These are phyloP conservation scores for Xenotilapia leptura DNA, from an alignment of 2,113 vertebrate genomes.

Conservation along the genomic window DNA sequence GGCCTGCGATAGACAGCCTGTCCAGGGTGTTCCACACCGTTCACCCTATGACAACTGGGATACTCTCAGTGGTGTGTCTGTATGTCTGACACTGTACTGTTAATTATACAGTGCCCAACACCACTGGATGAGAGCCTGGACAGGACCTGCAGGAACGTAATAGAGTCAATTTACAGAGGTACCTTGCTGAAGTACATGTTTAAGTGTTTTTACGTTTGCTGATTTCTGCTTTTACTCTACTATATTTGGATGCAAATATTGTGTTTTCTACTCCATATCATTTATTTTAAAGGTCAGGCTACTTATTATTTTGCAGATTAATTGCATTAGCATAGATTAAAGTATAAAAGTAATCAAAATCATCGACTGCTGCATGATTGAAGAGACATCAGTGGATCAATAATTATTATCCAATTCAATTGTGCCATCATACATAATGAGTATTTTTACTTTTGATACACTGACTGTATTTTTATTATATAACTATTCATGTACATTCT, in stretches of 20 bases:
- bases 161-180: rapidly evolving
- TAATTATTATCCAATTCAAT: background rate
- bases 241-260: background rate
- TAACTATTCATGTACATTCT: background rate
- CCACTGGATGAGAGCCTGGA: background rate
- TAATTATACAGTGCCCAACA: background rate
- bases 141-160: background rate
- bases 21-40: background rate
- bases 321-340: background rate
- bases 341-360: background rate
- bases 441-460: background rate
- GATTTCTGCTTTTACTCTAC: background rate
- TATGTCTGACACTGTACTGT: background rate
- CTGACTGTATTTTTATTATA: background rate
- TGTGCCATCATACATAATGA: background rate
- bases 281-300: background rate
- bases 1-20: background rate
- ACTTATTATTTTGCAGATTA: background rate
- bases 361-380: background rate
- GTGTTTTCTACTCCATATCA: background rate
- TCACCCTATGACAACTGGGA: background rate
- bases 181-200: background rate
- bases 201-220: background rate
- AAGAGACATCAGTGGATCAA: background rate
- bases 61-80: background rate